Evolutionary conservation across 2,888 invertebrate species (phyloP), one percentile per base, ranked within the genome.

Genomic region (Torymus auratus): DNA sequence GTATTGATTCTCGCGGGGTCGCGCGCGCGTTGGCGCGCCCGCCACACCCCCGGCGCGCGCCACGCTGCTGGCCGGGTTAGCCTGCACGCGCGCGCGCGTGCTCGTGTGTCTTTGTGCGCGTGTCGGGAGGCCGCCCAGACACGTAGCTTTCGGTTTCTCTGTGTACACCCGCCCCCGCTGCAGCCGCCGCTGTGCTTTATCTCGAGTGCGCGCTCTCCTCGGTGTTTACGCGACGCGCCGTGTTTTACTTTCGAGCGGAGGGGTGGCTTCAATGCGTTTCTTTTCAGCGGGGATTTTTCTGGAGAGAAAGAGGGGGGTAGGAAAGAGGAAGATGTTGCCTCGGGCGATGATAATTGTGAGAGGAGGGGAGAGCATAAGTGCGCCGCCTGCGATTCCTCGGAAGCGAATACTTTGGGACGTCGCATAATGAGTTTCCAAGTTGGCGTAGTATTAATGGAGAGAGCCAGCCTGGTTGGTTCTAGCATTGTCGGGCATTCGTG

Each of bases 1-100:
- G 89, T 90, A 90, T 90, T 89, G 90, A 90, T 90, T 90, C 88
- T 88, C 88, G 86, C 83, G 87, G 87, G 64, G 60, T 17, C 58
- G 70, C 71, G 70, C 71, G 75, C 72, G 72, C 69, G 69, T 71
- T 67, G 7, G 60, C 64, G 50, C 14, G 62, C 74, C 65, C 75
- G 82, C 78, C 82, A 75, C 82, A 82, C 82, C 82, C 82, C 78
- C 78, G 68, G 71, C 67, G 41, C 41, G 41, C 41, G 41, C 41
- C 50, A 53, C 58, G 41, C 68, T 28, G 64, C 15, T 73, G 74
- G 70, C 78, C 78, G 78, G 74, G 74, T 81, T 77, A 65, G 20
- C 62, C 41, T 41, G 41, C 41, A 41, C 41, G 41, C 41, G 41
- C 41, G 41, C 41, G 41, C 41, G 41, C 41, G 41, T 41, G 41